Percentiles rank a stretch among this genome's conserved stretches.
Evolutionary conservation across 2,888 invertebrate genomes (phyloP).

Genomic region (Stenodera caucasica): DNA sequence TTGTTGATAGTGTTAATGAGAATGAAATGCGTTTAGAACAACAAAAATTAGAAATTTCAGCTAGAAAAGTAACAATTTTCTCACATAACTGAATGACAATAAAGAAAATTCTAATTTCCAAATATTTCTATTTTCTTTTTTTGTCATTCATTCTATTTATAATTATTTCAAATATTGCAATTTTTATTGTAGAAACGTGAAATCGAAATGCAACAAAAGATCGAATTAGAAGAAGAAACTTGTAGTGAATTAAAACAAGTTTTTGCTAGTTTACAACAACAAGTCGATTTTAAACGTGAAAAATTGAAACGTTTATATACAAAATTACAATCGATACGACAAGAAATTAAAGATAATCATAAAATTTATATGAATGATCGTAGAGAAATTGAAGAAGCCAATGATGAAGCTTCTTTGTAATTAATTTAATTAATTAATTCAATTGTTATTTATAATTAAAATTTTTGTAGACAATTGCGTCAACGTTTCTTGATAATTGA

Average conservation of each 20-base stretch:
- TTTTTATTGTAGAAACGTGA: conserved; percentile 59
- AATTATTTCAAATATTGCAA: background rate
- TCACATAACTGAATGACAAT: background rate
- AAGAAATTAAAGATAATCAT: conserved; percentile 78
- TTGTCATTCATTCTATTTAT: no score
- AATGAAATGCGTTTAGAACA: conserved; percentile 89
- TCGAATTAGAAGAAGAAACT: conserved; percentile 93
- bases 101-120: no score
- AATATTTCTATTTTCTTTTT: no score
- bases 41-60: conserved; percentile 83
- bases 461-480: conserved; percentile 71
- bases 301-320: conserved; percentile 89
- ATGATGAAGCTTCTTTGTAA: conserved; percentile 83
- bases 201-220: conserved; percentile 90
- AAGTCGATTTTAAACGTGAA: conserved; percentile 94
- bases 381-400: conserved; percentile 87
- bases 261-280: conserved; percentile 89
- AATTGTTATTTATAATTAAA: conserved; percentile 9
- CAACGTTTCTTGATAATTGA: conserved; percentile 86
- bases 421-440: background rate
- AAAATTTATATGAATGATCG: conserved; percentile 91
- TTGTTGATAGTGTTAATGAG: conserved; percentile 93
- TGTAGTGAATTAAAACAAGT: conserved; percentile 89
- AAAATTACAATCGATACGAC: conserved; percentile 74
- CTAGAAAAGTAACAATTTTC: conserved; percentile 66